Base-by-base conservation (phyloP, 2,113 vertebrate species). In the Sialia sialis region DNA sequence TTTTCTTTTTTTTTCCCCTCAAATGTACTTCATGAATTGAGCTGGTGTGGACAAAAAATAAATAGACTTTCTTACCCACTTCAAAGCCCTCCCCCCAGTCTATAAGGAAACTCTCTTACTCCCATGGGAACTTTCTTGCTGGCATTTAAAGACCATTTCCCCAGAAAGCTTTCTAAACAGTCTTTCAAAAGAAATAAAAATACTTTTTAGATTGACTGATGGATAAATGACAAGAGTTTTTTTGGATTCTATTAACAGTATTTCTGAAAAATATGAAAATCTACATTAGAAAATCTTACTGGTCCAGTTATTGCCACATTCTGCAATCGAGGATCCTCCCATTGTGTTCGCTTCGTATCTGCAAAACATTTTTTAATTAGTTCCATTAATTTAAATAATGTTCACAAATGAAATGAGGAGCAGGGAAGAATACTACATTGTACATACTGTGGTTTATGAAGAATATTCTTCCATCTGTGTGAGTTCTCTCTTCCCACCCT, bases 381-480 rank as follows among this genome's bases (percentile, higher is more conserved):
- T 70, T 94, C 72, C 36, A 72, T 39, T 46, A 54, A 46, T 48
- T 84, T 26, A 63, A 16, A 54, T 41, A 87, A 86, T 27, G 18
- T n/a, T 78, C 16, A 44, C 30, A 62, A 86, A 81, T 36, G 32
- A 36, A 90, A 52, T 19, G 0, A 67, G 21, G 18, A 79, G 5
- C 23, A 41, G 27, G 16, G 22, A 23, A 76, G n/a, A 79, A 69
- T 20, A 70, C 17, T 51, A 44, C 4, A 29, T 23, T 38, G 63
- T 80, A 98, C 99, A 11, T 98, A 99, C 99, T 99, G 97, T 99
- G 99, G 97, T 99, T 99, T 88, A 99, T 99, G 97, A 99, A 99
- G 98, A 99, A 99, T 95, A 98, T 97, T 93, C 99, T 98, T 89
- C 99, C 99, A 62, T 99, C 99, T 43, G 98, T 98, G 96, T 99